Evolutionary conservation across 2,888 invertebrate genomes (phyloP).

Genomic region (Acanthococcus lagerstroemiae): DNA sequence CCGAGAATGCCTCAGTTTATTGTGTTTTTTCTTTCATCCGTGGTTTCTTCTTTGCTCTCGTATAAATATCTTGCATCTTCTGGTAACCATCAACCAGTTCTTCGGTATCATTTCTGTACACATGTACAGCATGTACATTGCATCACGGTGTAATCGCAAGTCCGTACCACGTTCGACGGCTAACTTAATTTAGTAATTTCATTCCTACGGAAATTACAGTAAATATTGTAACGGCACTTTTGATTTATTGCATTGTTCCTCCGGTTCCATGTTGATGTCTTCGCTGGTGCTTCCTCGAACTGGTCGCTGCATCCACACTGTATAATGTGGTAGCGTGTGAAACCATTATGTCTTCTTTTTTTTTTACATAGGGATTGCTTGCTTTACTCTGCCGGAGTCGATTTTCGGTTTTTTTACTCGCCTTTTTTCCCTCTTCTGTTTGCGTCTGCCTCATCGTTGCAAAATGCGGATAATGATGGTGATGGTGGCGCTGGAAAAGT

Average conservation of each 20-base stretch:
- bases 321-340: slow-evolving; percentile 26
- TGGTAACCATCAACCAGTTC: too few species aligned
- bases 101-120: neutral
- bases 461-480: too few species aligned
- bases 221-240: slow-evolving; percentile 27
- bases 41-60: neutral
- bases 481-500: too few species aligned
- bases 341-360: slow-evolving; percentile 14
- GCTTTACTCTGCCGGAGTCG: too few species aligned
- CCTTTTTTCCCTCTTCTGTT: too few species aligned
- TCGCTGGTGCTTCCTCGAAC: neutral
- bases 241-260: slow-evolving; percentile 28
- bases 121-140: neutral
- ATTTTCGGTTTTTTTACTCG: too few species aligned
- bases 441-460: too few species aligned
- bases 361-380: too few species aligned
- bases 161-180: slow-evolving; percentile 7
- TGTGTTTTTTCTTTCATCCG: neutral
- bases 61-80: neutral
- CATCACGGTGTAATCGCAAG: neutral
- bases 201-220: slow-evolving; percentile 24
- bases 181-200: slow-evolving; percentile 27
- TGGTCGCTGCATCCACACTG: slow-evolving; percentile 12
- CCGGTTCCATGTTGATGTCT: slow-evolving; percentile 7
- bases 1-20: neutral